Evolutionary conservation across 2,888 invertebrate genomes (phyloP), one percentile per base, ranked within the genome.

Genomic region (Linnaemya vulpina): DNA sequence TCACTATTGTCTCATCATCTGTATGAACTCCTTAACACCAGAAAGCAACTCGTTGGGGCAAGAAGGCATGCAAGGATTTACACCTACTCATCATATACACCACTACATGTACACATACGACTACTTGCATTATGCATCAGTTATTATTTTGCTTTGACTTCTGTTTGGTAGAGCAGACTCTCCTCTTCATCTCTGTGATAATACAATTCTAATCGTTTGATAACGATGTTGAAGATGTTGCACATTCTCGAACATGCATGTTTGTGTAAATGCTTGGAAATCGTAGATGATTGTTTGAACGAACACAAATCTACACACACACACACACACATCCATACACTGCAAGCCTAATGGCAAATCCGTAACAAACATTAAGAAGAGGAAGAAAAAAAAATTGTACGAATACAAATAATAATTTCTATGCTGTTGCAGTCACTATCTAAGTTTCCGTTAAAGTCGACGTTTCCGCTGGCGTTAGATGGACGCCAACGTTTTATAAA

Each of bases 161-260:
- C 38, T 43, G 67, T 55, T 65, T 38, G 30, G 38, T 58, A 25
- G 17, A 53, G 22, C 25, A 46, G n/a, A n/a, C n/a, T 11, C 79
- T 70, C 49, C 51, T 67, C 53, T 38, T 55, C 43, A 68, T 55
- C 20, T 73, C 62, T 78, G 38, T 68, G 73, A 86, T 83, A 86
- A 80, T 81, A 73, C 77, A 65, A 68, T 79, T 86, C 74, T 83
- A 83, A 86, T 83, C 79, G 76, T 46, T 74, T 70, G 86, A 83
- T 80, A 80, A 83, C 73, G 76, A 86, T 62, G 77, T 46, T 67
- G 74, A 71, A 75, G 74, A 60, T 85, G 62, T 67, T 75, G 49
- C 35, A 68, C 58, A 71, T 63, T 5, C 46, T 55, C 25, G 55
- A 22, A 20, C 38, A 65, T 55, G 46, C 35, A 46, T 65, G 46